Evolutionary conservation across 2,797 vertebrate species (phyloP).

Genomic region (Tympanoctomys barrerae): DNA sequence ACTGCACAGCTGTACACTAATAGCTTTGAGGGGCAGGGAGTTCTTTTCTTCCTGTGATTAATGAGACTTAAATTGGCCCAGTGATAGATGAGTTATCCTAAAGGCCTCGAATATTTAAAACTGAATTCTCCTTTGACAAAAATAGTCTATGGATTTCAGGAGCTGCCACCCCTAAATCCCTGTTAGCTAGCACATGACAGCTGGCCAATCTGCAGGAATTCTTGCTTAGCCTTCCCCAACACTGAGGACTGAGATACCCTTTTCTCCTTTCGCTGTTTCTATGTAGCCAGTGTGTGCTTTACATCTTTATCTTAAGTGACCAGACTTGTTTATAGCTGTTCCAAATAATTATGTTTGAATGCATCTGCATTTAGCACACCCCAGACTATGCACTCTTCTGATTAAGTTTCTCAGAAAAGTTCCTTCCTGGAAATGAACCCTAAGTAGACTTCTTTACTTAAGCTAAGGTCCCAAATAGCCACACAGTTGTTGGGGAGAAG

Average conservation of each 20-base stretch:
- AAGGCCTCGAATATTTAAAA: slow-evolving; percentile 75
- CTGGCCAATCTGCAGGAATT: not conserved
- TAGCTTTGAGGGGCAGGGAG: slow-evolving; percentile 65
- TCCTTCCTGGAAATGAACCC: slow-evolving; percentile 61
- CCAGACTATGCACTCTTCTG: not conserved
- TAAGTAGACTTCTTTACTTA: slow-evolving; percentile 48
- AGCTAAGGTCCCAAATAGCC: slow-evolving; percentile 29
- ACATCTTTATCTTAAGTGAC: slow-evolving; percentile 71
- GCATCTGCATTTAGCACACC: not conserved
- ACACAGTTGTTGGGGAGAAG: not conserved
- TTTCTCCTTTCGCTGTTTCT: slow-evolving; percentile 38
- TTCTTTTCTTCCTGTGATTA: slow-evolving; percentile 65
- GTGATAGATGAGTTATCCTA: slow-evolving; percentile 80
- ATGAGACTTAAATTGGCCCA: slow-evolving; percentile 80
- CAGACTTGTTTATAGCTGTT: slow-evolving; percentile 61
- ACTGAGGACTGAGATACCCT: not conserved
- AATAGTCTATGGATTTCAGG: slow-evolving; percentile 43
- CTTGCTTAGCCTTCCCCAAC: not conserved
- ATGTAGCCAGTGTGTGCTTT: not conserved
- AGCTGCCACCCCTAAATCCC: slow-evolving; percentile 31
- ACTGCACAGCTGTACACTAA: slow-evolving; percentile 32
- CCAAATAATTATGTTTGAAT: slow-evolving; percentile 47
- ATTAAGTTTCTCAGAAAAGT: slow-evolving; percentile 75
- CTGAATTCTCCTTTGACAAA: slow-evolving; percentile 81
- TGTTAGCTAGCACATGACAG: not conserved